Evolutionary conservation across 2,113 vertebrate species (phyloP), one percentile per base, ranked within the genome.

Genomic region (Coturnix japonica): DNA sequence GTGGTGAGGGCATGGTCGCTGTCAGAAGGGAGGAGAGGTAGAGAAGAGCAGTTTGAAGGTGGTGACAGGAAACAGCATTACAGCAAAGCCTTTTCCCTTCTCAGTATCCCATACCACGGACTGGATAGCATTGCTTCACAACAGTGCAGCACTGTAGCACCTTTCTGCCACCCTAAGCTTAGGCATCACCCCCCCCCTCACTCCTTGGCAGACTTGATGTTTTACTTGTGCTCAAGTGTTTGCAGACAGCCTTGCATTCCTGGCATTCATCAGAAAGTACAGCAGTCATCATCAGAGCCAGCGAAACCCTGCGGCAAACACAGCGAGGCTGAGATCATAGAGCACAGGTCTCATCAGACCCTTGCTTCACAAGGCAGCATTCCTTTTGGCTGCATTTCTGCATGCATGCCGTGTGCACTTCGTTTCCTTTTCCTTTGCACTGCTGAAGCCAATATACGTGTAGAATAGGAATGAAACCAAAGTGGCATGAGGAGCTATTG

Each of bases 1-100:
- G 66, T 64, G 89, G 13, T 86, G 66, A 54, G 57, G 22, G n/a
- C 41, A 54, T 14, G 23, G 14, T 12, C 9, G 46, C 46, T 84
- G 93, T 82, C 19, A 75, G 56, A 70, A 89, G 43, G n/a, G 37
- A 73, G 49, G 22, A 92, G 66, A 85, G 84, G 71, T 13, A 91
- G 49, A 89, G 31, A 66, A 84, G 63, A 41, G 51, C 54, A 78
- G 37, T 59, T 73, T 80, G 83, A 87, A 90, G 89, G 74, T 19
- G 19, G 41, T 87, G 49, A 49, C 1, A 2, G 7, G 22, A 85
- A 92, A 79, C 13, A 30, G 5, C 28, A 14, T 6, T 65, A 11
- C 8, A 67, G 31, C 14, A 74, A 57, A 25, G 69, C 59, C 41
- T 86, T 57, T 2, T 2, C 31, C 56, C 16, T 78, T 31, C n/a